Evolutionary conservation across 2,888 invertebrate species (phyloP).

Genomic region (Prenolepis imparis): DNA sequence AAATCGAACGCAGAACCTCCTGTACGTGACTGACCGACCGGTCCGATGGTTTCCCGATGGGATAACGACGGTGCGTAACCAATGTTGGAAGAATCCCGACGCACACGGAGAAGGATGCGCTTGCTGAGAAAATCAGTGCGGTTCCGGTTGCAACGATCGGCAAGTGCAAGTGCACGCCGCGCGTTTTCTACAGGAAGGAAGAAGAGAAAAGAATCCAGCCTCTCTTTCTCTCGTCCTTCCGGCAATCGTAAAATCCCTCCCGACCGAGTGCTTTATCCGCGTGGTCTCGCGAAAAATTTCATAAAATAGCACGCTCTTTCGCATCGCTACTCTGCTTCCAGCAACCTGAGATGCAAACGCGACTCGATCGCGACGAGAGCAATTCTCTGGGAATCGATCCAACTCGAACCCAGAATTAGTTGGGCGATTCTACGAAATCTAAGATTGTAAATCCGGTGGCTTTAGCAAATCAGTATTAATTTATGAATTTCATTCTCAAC

Average conservation of each 20-base stretch:
- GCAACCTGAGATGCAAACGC: background rate
- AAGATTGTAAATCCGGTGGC: background rate
- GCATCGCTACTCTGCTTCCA: background rate
- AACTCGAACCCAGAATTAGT: background rate
- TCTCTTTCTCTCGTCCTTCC: background rate
- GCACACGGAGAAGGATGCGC: constrained; percentile 5
- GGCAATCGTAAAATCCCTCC: constrained; percentile 74
- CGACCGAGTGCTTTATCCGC: constrained; percentile 68
- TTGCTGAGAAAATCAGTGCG: constrained; percentile 65
- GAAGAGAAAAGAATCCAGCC: constrained; percentile 32
- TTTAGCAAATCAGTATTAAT: constrained; percentile 16
- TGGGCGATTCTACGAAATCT: constrained; percentile 14
- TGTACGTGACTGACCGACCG: constrained; percentile 20
- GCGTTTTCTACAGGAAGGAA: constrained; percentile 30
- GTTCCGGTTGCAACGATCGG: constrained; percentile 68
- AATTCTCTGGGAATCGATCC: background rate
- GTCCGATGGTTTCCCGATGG: constrained; percentile 5
- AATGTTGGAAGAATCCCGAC: constrained; percentile 31
- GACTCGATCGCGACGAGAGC: background rate
- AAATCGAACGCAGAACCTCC: constrained; percentile 12
- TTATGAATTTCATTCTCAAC: constrained; percentile 8
- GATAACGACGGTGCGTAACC: constrained; percentile 33
- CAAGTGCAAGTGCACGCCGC: constrained; percentile 9
- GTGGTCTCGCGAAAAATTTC: constrained; percentile 53
- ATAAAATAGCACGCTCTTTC: constrained; percentile 57